Evolutionary conservation across 1,140 invertebrate genomes (phyloP), one percentile per base, ranked within the genome.

Genomic region (Philotrypesis tridentata): DNA sequence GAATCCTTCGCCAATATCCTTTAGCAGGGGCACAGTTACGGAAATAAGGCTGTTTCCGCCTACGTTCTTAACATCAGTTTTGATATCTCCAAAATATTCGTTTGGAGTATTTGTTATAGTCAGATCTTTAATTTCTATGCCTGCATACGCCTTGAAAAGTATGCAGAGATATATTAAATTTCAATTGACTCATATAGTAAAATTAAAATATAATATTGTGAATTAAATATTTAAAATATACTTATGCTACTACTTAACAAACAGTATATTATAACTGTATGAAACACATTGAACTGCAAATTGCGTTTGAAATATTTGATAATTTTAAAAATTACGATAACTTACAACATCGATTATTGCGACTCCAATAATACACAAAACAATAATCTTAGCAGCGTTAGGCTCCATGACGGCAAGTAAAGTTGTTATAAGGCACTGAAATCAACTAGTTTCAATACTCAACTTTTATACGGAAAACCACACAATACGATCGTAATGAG

Each of bases 271-370:
- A n/a, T n/a, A n/a, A n/a, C n/a, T n/a, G n/a, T n/a, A n/a, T n/a
- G n/a, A n/a, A n/a, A n/a, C n/a, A n/a, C n/a, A n/a, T n/a, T n/a
- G n/a, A n/a, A n/a, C n/a, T n/a, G n/a, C n/a, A n/a, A n/a, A n/a
- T n/a, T n/a, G n/a, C n/a, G n/a, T n/a, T n/a, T n/a, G n/a, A n/a
- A n/a, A n/a, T n/a, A n/a, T n/a, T n/a, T n/a, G n/a, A n/a, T n/a
- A n/a, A n/a, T n/a, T n/a, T n/a, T n/a, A n/a, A n/a, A n/a, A n/a
- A 37, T 37, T 37, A 37, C 9, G 33, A 37, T 37, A 37, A 68
- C 76, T 79, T 71, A 79, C 65, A 61, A 60, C 77, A 55, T 70
- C 65, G 11, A 6, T 55, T 33, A 79, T 29, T 31, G n/a, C 21
- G 12, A 71, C 4, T 23, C 33, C 77, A 71, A 79, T 14, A 60